These are phyloP conservation scores for Benitochromis conjunctus DNA, from an alignment of 2,113 vertebrate species.

Conservation along the genomic window DNA sequence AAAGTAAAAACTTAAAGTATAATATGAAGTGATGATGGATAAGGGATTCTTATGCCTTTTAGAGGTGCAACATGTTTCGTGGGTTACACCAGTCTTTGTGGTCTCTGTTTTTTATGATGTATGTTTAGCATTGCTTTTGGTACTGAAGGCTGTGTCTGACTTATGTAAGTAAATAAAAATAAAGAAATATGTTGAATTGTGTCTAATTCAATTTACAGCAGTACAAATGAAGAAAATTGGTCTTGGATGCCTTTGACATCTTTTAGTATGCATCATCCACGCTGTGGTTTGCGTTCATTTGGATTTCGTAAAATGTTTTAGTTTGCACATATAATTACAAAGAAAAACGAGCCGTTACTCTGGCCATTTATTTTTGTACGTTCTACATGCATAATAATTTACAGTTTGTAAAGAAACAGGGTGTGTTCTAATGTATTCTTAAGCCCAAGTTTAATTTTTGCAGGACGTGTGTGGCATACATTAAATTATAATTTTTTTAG, in stretches of 20 bases:
- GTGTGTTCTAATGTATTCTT: background rate
- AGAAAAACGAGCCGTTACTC: background rate
- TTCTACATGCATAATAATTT: background rate
- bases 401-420: background rate
- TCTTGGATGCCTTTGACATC: background rate
- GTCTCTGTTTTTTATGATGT: constrained; percentile 1
- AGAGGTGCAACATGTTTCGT: background rate
- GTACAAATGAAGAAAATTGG: background rate
- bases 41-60: background rate
- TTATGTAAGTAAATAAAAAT: constrained; percentile 39
- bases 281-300: background rate
- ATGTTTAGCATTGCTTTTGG: background rate
- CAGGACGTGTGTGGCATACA: background rate
- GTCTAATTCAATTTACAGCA: background rate
- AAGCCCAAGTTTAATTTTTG: background rate
- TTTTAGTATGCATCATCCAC: background rate
- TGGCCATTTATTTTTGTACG: background rate
- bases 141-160: background rate
- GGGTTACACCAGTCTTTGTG: background rate
- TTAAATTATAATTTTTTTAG: background rate
- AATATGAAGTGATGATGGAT: background rate
- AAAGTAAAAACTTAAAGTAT: background rate
- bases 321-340: background rate
- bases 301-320: background rate
- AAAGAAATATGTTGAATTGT: background rate